Evolutionary conservation across 2,888 invertebrate species (phyloP), one percentile per base, ranked within the genome.

Genomic region (Caenorhabditis auriculariae): DNA sequence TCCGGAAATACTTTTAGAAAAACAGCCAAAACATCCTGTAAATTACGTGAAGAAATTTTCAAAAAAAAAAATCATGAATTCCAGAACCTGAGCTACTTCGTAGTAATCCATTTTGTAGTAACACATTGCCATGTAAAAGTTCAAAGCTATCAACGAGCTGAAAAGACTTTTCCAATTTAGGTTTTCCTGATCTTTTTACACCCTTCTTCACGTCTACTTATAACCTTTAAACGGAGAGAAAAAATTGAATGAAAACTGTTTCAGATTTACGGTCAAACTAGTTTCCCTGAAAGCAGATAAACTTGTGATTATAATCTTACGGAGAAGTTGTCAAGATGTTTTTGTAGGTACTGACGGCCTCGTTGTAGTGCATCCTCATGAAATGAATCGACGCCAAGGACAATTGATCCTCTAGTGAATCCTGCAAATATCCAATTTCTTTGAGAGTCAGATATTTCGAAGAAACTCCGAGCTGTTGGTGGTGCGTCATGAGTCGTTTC

Each of bases 81-180:
- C 32, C n/a, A n/a, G n/a, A n/a, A n/a, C 84, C 84, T 95, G 93
- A 0, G 95, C 93, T 44, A 94, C 93, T 83, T 96, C 96, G 82
- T 93, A 96, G 83, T 94, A 96, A 84, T 96, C 96, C 77, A 96
- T 85, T 83, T 98, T 96, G 84, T 96, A 98, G 84, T 96, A 96
- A 82, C 96, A 98, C 17, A 96, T 84, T 0, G 95, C 96, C 55
- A 96, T 90, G 83, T 98, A 96, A 3, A 96, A 93, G 83, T 98
- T 95, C 58, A 98, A 84, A 0, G 96, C 96, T 82, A 94, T 85
- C 83, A 88, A 91, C 51, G 91, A 90, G 74, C 93, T 92, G 83
- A 27, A 52, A 60, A 19, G 29, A 43, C 35, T 39, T n/a, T 6
- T 12, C n/a, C 28, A 1, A 3, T 19, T 26, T 15, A 41, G 24